Evolutionary conservation across 2,888 invertebrate species (phyloP), one percentile per base, ranked within the genome.

Genomic region (Noctuana brunneofusca): DNA sequence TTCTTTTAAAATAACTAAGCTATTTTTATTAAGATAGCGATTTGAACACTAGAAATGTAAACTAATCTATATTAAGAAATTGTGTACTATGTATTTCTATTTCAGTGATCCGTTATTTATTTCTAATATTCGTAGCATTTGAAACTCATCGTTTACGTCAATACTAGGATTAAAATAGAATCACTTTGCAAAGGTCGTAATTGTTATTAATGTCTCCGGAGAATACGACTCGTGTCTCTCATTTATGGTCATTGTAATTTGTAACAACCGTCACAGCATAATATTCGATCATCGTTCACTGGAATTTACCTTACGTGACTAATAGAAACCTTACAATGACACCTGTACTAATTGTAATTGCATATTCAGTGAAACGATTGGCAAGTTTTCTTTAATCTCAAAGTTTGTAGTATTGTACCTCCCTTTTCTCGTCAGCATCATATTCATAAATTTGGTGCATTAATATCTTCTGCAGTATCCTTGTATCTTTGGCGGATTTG

Each of bases 191-290:
- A 43, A 52, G 32, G 8, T 52, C 43, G 30, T 18, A 60, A 54
- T 54, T 54, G 60, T 50, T 58, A 43, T 49, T 49, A 49, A 52
- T 63, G 62, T 59, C 43, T n/a, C n/a, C 27, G 48, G 60, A 66
- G 68, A 66, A 58, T 64, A 41, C 58, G 65, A 70, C 75, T 75
- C 76, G 77, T 76, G 79, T 60, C 67, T 64, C 41, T 56, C 72
- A 74, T 72, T 69, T 76, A 79, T 73, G 75, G 74, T 67, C 67
- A 74, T 68, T 66, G 66, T 65, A 71, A 75, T 75, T 74, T 71
- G 72, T 74, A 74, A 75, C 73, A 58, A 57, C 64, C 66, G 64
- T 66, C 69, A 70, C 71, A 67, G 65, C 64, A 63, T 64, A 22
- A 57, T 55, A 67, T 73, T 71, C 66, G 69, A 78, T 82, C 78